phyloP scores from a whole-genome alignment of 2,888 invertebrate species.

The Phengaris alcon region DNA sequence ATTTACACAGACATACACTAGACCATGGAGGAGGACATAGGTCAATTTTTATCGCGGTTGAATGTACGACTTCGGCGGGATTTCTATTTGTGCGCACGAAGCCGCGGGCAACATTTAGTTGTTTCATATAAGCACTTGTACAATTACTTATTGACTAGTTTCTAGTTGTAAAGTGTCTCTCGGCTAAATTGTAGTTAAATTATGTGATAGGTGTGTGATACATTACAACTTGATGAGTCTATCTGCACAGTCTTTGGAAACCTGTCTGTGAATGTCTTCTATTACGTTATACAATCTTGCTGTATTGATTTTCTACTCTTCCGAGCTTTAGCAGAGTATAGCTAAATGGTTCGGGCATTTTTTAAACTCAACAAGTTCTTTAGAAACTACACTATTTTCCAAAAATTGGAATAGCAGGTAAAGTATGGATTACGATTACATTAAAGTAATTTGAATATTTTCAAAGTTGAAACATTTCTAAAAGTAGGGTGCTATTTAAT shows the following conservation, averaged over 20 bases:
- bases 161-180: not conserved
- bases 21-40: too few species aligned
- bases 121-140: not conserved
- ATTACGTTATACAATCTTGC: constrained; percentile 3
- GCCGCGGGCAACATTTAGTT: not conserved
- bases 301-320: constrained; percentile 2
- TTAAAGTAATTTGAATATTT: not conserved
- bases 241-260: not conserved
- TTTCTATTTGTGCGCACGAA: too few species aligned
- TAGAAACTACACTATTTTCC: not conserved
- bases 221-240: not conserved
- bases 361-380: not conserved
- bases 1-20: too few species aligned
- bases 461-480: too few species aligned
- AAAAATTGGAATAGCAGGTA: not conserved
- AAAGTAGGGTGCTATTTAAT: not conserved
- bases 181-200: not conserved
- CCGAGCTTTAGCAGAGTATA: not conserved
- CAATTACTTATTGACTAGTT: not conserved
- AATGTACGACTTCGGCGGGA: too few species aligned
- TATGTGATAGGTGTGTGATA: not conserved
- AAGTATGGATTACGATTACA: not conserved
- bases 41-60: too few species aligned
- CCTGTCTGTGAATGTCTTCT: not conserved
- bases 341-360: not conserved